Evolutionary conservation across 2,113 vertebrate genomes (phyloP).

Genomic region (Aegypius monachus): DNA sequence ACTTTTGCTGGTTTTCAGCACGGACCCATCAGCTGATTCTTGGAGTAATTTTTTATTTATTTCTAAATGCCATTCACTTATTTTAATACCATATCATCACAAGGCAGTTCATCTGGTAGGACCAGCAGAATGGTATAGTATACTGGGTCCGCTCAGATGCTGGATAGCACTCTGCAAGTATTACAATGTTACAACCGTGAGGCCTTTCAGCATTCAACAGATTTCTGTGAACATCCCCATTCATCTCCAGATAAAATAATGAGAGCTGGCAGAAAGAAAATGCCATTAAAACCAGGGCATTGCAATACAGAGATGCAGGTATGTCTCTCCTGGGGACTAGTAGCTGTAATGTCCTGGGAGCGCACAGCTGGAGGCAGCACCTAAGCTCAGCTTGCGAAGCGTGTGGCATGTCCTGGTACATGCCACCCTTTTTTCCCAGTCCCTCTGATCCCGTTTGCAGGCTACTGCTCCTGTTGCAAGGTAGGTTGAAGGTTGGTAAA

Average conservation of each 20-base stretch:
- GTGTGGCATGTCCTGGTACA: background rate
- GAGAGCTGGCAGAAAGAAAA: background rate
- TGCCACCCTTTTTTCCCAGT: background rate
- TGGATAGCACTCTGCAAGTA: background rate
- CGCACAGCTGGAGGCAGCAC: background rate
- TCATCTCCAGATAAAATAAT: background rate
- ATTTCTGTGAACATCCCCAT: background rate
- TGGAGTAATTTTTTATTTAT: background rate
- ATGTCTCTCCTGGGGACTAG: background rate
- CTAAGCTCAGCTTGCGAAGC: background rate
- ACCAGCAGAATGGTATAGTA: background rate
- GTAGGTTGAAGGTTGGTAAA: background rate
- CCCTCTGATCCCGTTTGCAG: background rate
- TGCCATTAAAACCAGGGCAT: background rate
- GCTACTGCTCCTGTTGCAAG: background rate
- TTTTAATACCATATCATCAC: background rate
- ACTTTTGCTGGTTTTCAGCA: background rate
- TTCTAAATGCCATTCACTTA: background rate
- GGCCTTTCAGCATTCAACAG: background rate
- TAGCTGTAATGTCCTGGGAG: background rate
- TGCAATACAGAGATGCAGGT: background rate
- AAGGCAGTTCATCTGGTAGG: background rate
- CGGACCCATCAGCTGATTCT: fast-evolving
- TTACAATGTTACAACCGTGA: background rate
- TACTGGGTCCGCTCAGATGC: background rate